Conservation (phyloP, 2,113 vertebrate genomes). For the Percopsis transmontana region DNA sequence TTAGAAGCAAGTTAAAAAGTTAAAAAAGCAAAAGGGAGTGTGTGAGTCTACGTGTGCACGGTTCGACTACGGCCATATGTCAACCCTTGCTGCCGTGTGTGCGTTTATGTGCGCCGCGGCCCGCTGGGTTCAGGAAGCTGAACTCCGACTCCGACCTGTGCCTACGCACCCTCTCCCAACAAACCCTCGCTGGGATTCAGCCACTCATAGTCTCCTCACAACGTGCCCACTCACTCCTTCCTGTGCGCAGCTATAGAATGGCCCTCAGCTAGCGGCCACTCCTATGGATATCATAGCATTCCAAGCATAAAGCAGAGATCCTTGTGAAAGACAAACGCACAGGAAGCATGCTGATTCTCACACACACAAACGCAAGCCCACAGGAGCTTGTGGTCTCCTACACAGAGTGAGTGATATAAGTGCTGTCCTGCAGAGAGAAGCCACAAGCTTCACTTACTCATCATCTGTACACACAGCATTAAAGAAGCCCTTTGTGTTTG, state of each 20-base stretch:
- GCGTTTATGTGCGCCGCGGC: constrained; percentile 48
- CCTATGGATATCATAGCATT: constrained; percentile 63
- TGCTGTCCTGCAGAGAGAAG: constrained; percentile 17
- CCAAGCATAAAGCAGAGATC: constrained; percentile 54
- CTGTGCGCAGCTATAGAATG: not conserved
- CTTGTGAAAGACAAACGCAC: constrained; percentile 36
- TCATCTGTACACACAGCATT: constrained; percentile 19
- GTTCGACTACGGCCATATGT: constrained; percentile 33
- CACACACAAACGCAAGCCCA: constrained; percentile 25
- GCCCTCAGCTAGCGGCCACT: constrained; percentile 49
- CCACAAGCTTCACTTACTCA: not conserved
- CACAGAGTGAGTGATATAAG: constrained; percentile 11
- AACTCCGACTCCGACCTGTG: constrained; percentile 41
- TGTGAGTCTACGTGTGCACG: constrained; percentile 31
- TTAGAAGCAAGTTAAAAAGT: too few species aligned
- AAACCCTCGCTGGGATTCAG: constrained; percentile 54
- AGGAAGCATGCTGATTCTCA: constrained; percentile 11
- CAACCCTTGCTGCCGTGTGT: constrained; percentile 7
- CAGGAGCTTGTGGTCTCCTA: constrained; percentile 19
- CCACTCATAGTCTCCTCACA: constrained; percentile 33
- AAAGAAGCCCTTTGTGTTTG: constrained; percentile 10
- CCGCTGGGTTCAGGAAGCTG: constrained; percentile 55
- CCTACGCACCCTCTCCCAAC: constrained; percentile 53
- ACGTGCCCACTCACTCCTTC: constrained; percentile 56
- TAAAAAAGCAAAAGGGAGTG: too few species aligned